Evolutionary conservation across 2,113 vertebrate species (phyloP), one percentile per base, ranked within the genome.

Genomic region (Alaudala cheleensis): DNA sequence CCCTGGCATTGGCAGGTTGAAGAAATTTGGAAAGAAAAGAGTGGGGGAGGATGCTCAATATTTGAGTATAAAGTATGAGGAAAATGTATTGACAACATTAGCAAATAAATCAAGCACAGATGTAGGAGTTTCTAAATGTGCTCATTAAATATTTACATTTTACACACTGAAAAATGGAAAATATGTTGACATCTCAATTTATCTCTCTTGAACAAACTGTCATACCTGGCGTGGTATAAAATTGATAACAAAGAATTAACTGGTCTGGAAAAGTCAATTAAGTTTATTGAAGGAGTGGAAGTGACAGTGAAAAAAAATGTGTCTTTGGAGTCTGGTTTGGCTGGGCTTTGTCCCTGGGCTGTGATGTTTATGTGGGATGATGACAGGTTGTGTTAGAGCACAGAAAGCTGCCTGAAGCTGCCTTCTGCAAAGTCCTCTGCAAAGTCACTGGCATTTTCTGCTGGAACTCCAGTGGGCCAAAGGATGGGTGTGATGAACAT

Each of bases 131-230:
- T 69, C 56, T 92, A 81, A 88, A 69, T 14, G 26, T 82, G 45
- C 34, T 64, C 29, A 60, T 95, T 87, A 92, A 95, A 76, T 88
- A 90, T 90, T 92, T 93, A 90, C 56, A 84, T 11, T 53, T 86
- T 78, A 37, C 19, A 28, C 12, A 40, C 51, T 93, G 58, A 86
- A 78, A 94, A 92, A 42, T 74, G 60, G 26, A 82, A 95, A 92
- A 90, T 81, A 91, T 25, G 34, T 79, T 85, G 82, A 57, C 78
- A 67, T 86, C 74, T 88, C 66, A 65, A 8, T 83, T 87, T 72
- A 47, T 81, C 47, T 33, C 54, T 69, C 74, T 62, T 65, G 79
- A 94, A 73, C 23, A 85, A 93, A 71, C 29, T 87, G 73, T 42
- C 40, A 39, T 64, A 89, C 53, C 17, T 94, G 20, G 5, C 82